Percentiles rank a stretch among this genome's conserved stretches.
phyloP scores from a whole-genome alignment of 2,888 invertebrate genomes.

The Periphyllus acericola region DNA sequence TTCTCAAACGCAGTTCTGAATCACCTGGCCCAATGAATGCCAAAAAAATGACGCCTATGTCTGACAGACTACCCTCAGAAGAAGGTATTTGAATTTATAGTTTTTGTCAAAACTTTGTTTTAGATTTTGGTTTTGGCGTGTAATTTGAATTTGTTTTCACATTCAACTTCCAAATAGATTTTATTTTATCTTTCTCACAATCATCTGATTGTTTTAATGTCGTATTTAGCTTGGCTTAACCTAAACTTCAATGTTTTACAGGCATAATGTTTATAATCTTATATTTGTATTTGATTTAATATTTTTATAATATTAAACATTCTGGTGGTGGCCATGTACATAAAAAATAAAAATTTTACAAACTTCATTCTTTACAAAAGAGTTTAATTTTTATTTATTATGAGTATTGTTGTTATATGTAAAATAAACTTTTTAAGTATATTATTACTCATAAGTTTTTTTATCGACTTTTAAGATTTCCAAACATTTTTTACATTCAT shows the following conservation, averaged over 20 bases:
- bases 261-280: conserved; percentile 13
- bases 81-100: conserved; percentile 57
- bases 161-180: conserved; percentile 51
- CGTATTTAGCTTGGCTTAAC: conserved; percentile 60
- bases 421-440: conserved; percentile 33
- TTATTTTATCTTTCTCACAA: conserved; percentile 40
- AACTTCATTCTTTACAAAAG: not conserved
- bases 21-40: conserved; percentile 64
- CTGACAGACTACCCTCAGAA: conserved; percentile 56
- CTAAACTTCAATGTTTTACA: conserved; percentile 48
- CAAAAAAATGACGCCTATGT: conserved; percentile 61
- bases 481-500: not conserved
- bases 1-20: conserved; percentile 65
- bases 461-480: not conserved
- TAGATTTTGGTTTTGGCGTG: conserved; percentile 60
- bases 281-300: conserved; percentile 51
- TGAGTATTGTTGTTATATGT: conserved; percentile 8
- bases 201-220: conserved; percentile 55
- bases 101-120: conserved; percentile 40
- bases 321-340: conserved; percentile 57
- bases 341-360: conserved; percentile 25
- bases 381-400: conserved; percentile 22
- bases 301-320: conserved; percentile 49
- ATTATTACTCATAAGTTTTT: not conserved
- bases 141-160: conserved; percentile 56